Percentiles rank a stretch among this genome's conserved stretches.
phyloP scores from a whole-genome alignment of 2,888 invertebrate genomes.

The Cremastinae sp. region DNA sequence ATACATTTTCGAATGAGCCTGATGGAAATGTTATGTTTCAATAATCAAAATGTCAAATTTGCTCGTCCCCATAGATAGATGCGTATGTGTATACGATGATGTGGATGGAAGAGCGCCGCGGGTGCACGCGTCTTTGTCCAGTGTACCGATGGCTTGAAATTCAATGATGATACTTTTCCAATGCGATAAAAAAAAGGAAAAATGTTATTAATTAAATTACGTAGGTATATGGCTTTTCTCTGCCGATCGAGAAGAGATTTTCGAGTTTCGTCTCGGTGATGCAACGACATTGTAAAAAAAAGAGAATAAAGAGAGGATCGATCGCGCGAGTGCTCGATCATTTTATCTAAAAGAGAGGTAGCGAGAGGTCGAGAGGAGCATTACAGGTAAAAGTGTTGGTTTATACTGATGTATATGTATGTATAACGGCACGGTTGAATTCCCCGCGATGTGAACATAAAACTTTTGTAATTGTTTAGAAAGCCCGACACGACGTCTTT shows the following conservation, averaged over 20 bases:
- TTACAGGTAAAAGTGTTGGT: conserved; percentile 43
- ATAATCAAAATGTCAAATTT: too few relatives aligned
- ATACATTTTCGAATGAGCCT: too few relatives aligned
- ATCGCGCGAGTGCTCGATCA: conserved; percentile 38
- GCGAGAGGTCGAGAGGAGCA: conserved; percentile 28
- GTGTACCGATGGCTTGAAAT: too few relatives aligned
- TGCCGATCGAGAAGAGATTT: neutral
- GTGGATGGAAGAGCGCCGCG: too few relatives aligned
- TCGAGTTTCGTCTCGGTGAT: conserved; percentile 19
- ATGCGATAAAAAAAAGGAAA: too few relatives aligned
- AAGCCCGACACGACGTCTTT: conserved; percentile 26
- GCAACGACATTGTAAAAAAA: conserved; percentile 24
- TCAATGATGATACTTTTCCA: too few relatives aligned
- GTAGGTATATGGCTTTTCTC: neutral
- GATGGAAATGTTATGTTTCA: too few relatives aligned
- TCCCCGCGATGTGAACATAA: conserved; percentile 17
- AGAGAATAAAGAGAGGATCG: conserved; percentile 9
- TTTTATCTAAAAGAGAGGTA: too few relatives aligned
- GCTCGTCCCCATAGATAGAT: too few relatives aligned
- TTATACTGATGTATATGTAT: too few relatives aligned
- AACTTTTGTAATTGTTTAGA: conserved; percentile 52
- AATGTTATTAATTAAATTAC: neutral
- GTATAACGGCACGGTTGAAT: conserved; percentile 40
- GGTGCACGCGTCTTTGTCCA: too few relatives aligned
- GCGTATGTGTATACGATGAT: too few relatives aligned